A percentile compares a stretch with the other conserved stretches of the same genome.
These are phyloP conservation scores for Pachyramphus minor DNA, from an alignment of 2,113 vertebrate species.

Conservation along the genomic window DNA sequence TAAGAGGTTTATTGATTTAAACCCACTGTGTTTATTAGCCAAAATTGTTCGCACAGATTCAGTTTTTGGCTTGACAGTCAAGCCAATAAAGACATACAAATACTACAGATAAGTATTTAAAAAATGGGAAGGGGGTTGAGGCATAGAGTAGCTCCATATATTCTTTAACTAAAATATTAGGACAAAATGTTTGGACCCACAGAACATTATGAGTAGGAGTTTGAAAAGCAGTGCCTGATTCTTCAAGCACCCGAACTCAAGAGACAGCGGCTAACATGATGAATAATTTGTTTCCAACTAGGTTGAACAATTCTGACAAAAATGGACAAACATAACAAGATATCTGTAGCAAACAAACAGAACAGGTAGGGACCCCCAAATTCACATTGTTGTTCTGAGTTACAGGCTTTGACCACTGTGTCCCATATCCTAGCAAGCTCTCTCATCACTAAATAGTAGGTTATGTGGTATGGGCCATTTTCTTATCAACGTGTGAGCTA, in stretches of 20 bases:
- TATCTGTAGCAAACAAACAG: background rate
- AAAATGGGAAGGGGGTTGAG: background rate
- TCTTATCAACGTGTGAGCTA: background rate
- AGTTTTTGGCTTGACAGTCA: background rate
- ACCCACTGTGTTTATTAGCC: background rate
- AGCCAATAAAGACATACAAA: background rate
- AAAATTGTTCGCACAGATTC: background rate
- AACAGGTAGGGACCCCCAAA: background rate
- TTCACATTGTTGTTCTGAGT: background rate
- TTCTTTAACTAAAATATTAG: background rate
- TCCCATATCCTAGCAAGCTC: background rate
- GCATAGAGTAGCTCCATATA: background rate
- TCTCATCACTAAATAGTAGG: background rate
- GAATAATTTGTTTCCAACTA: background rate
- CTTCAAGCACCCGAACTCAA: background rate
- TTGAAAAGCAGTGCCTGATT: background rate
- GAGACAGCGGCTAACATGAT: background rate
- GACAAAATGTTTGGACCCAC: background rate
- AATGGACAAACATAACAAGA: background rate
- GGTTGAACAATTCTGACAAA: background rate
- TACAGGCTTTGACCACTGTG: background rate
- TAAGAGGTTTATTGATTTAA: background rate
- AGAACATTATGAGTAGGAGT: background rate
- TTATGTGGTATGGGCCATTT: background rate
- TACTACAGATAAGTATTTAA: background rate